Evolutionary conservation across 2,888 invertebrate species (phyloP).

Genomic region (Branchellion lobata): DNA sequence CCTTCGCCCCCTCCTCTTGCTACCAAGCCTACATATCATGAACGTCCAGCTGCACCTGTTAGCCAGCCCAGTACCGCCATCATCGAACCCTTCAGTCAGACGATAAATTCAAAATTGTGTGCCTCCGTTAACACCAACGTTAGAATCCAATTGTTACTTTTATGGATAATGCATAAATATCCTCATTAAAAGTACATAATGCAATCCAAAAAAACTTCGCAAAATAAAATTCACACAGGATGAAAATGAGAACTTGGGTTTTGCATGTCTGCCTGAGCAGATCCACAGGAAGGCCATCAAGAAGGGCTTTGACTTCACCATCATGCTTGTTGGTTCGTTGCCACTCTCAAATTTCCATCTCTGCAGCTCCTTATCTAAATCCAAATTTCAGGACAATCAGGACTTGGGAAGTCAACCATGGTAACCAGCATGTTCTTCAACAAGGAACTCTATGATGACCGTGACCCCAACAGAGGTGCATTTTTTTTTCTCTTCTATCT

Average conservation of each 20-base stretch:
- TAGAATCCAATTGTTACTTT: no score
- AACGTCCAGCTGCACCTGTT: neutral
- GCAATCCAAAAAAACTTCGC: no score
- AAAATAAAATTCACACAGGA: constrained; percentile 35
- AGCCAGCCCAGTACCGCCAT: constrained; percentile 11
- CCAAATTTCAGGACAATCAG: constrained; percentile 69
- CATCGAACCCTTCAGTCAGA: constrained; percentile 13
- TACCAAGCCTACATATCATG: neutral
- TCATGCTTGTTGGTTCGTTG: constrained; percentile 53
- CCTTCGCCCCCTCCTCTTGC: neutral
- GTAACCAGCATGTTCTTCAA: constrained; percentile 88
- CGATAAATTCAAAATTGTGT: neutral
- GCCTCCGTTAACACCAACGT: neutral
- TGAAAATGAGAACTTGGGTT: constrained; percentile 52
- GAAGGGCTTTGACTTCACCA: constrained; percentile 54
- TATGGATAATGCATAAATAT: no score
- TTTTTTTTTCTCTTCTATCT: no score
- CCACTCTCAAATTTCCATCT: neutral
- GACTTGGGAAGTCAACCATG: constrained; percentile 89
- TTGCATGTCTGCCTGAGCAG: constrained; percentile 53
- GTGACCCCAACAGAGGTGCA: constrained; percentile 71
- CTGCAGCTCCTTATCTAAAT: neutral
- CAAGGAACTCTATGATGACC: constrained; percentile 82
- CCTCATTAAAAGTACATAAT: no score
- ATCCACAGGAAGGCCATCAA: constrained; percentile 53